Base-by-base conservation (phyloP, 2,113 vertebrate genomes). In the Nanger granti region DNA sequence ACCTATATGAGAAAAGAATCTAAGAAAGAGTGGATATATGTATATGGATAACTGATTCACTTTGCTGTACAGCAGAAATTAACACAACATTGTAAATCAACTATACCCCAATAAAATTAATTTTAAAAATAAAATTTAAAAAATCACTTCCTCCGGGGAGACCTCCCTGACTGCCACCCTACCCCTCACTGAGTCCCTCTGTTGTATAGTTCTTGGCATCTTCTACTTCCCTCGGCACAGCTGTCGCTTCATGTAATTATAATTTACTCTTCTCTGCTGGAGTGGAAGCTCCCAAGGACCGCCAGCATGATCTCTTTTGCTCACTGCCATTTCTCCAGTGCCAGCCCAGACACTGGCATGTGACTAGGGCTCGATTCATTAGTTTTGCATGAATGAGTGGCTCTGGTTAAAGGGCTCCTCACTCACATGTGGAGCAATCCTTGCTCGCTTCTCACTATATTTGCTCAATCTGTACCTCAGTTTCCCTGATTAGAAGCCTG, bases 141-240 rank as follows among this genome's bases (percentile, higher is more conserved):
- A 93, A 3, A 7, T n/a, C 52, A 14, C 83, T 73, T 84, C 44
- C 18, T 95, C 87, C 92, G 47, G 29, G 59, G 91, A 95, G 85
- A 6, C 88, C 66, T 41, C 37, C 47, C 55, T n/a, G 60, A 79
- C 44, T 52, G 20, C 87, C 69, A 28, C 7, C 9, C 7, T 7
- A 13, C 3, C 24, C 5, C 8, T 37, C 2, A 1, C 2, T 11
- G 29, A 28, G 47, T 15, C 5, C 7, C 22, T 7, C 17, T 44
- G 17, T 8, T 12, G 3, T 18, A 49, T 24, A 28, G 55, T 9
- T 69, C 69, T 4, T 8, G 49, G n/a, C 44, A 37, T 14, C 54
- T 64, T 41, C 41, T 55, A 34, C 83, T 89, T 83, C n/a, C 84
- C 17, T 47, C 31, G 11, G 9, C 34, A 93, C 5, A 29, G 5